Evolutionary conservation across 1,140 invertebrate genomes (phyloP).

Genomic region (Choristoneura fumiferana): DNA sequence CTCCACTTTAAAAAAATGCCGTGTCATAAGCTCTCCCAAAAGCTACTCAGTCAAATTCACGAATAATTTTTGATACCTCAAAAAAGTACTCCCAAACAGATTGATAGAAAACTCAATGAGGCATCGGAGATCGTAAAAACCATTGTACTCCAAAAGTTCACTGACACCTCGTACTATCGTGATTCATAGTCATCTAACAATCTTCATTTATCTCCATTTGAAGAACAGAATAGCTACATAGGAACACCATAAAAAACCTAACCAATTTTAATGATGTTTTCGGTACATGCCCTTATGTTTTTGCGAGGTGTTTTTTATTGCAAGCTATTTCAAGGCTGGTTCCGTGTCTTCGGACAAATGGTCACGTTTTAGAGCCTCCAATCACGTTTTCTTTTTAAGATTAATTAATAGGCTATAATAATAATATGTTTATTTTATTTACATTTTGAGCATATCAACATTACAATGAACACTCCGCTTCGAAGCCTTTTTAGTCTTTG

Average conservation of each 20-base stretch:
- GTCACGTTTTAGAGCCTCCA: constrained; percentile 6
- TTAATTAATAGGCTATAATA: constrained; percentile 13
- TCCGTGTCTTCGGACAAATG: constrained; percentile 28
- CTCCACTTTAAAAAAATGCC: not conserved
- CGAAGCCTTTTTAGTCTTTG: too few relatives aligned
- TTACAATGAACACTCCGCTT: too few relatives aligned
- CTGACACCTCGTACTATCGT: constrained; percentile 32
- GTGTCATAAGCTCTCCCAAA: constrained; percentile 8
- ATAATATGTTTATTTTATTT: too few relatives aligned
- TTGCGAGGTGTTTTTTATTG: constrained; percentile 34
- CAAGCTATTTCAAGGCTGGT: constrained; percentile 33
- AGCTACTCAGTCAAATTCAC: not conserved
- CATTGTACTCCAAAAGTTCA: constrained; percentile 43
- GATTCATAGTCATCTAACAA: constrained; percentile 42
- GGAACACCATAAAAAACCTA: constrained; percentile 36
- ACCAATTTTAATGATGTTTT: constrained; percentile 43
- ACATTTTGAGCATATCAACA: too few relatives aligned
- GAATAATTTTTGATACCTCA: constrained; percentile 5
- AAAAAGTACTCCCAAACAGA: constrained; percentile 5
- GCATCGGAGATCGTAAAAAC: constrained; percentile 40
- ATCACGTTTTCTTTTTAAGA: not conserved
- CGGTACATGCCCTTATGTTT: constrained; percentile 39
- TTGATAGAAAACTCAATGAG: constrained; percentile 36
- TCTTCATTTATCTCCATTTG: constrained; percentile 41
- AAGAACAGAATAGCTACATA: constrained; percentile 22